Evolutionary conservation across 2,888 invertebrate species (phyloP).

Genomic region (Eubasilissa splendida): DNA sequence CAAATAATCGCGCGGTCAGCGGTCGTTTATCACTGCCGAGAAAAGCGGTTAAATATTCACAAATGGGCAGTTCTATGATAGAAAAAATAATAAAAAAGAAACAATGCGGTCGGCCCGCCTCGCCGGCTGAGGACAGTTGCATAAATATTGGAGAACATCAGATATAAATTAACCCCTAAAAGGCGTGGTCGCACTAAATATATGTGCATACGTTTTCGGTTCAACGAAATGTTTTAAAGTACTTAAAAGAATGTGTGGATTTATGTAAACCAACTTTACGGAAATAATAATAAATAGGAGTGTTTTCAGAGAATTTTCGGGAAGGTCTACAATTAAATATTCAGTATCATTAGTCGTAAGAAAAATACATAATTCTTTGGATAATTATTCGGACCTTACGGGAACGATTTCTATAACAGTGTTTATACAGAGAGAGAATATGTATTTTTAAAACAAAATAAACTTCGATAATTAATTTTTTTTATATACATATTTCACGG

Average conservation of each 20-base stretch:
- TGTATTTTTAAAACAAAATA: no score
- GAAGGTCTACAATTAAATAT: no score
- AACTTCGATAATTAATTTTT: no score
- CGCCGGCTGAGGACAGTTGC: conserved; percentile 13
- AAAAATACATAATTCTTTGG: no score
- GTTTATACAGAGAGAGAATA: no score
- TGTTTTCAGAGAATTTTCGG: no score
- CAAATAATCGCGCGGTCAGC: conserved; percentile 7
- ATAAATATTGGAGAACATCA: conserved; percentile 8
- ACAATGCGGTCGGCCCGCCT: background rate
- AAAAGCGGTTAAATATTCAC: conserved; percentile 42
- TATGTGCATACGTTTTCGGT: conserved; percentile 5
- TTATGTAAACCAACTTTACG: background rate
- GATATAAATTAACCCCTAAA: background rate
- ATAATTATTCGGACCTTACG: no score
- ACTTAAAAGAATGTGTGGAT: conserved; percentile 5
- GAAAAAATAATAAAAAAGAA: conserved; percentile 29
- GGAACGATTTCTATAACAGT: no score
- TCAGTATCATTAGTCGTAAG: no score
- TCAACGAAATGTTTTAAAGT: background rate
- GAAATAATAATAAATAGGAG: background rate
- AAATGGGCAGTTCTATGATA: conserved; percentile 39
- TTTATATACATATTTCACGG: no score
- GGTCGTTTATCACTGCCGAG: conserved; percentile 31
- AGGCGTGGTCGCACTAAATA: conserved; percentile 4